These are phyloP conservation scores for Euthynnus affinis DNA, from an alignment of 2,797 vertebrate species.

Conservation along the genomic window DNA sequence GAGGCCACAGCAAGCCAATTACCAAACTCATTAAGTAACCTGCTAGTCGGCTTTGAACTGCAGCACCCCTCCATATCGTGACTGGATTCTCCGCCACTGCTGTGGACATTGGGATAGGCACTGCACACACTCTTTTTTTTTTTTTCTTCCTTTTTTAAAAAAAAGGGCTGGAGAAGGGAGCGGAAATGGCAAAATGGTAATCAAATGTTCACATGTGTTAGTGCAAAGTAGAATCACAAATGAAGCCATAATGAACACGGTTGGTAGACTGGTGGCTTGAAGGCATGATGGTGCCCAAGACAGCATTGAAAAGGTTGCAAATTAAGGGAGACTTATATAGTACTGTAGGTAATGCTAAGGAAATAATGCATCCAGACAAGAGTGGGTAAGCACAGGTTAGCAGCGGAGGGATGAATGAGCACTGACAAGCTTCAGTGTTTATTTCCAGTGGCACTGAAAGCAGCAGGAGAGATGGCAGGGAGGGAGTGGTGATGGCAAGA, in stretches of 20 bases:
- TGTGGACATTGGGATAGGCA: conserved; percentile 61
- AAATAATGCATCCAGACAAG: conserved; percentile 39
- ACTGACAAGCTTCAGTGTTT: conserved; percentile 45
- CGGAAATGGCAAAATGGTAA: conserved; percentile 55
- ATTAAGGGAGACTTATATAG: neutral
- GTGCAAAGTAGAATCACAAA: conserved; percentile 9
- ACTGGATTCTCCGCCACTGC: conserved; percentile 68
- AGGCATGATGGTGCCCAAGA: conserved; percentile 12
- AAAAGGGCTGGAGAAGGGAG: conserved; percentile 31
- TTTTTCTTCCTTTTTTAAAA: no score
- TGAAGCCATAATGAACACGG: conserved; percentile 21
- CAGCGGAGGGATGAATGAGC: conserved; percentile 48
- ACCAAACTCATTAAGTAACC: conserved; percentile 87
- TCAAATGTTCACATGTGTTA: conserved; percentile 54
- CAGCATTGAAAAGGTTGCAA: neutral
- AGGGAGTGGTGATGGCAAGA: neutral
- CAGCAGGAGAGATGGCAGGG: conserved; percentile 39
- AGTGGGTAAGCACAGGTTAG: conserved; percentile 50
- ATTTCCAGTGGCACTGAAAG: conserved; percentile 30
- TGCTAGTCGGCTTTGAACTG: conserved; percentile 81
- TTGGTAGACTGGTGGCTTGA: neutral
- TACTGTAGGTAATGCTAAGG: neutral
- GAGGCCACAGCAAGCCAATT: conserved; percentile 84
- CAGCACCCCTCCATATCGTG: conserved; percentile 60
- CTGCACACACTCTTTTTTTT: conserved; percentile 42